Conservation (phyloP, 2,888 invertebrate genomes). For the Oscheius sp. region DNA sequence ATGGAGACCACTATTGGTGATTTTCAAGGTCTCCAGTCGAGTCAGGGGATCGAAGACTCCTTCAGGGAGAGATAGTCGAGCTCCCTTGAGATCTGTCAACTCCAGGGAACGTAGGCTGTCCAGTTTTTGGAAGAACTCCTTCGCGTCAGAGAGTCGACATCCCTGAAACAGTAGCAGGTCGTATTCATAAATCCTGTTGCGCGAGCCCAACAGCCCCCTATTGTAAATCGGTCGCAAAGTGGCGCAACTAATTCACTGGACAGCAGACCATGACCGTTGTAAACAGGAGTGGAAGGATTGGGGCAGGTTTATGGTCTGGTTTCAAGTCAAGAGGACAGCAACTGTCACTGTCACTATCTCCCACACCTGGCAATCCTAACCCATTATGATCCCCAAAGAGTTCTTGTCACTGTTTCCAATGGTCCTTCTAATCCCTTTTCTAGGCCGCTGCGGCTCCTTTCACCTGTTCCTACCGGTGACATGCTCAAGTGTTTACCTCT, state of each 20-base stretch:
- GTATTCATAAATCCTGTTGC: constrained; percentile 12
- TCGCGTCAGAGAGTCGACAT: constrained; percentile 43
- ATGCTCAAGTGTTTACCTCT: too few relatives aligned
- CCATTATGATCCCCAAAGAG: not conserved
- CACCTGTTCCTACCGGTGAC: too few relatives aligned
- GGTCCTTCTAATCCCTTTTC: constrained; percentile 24
- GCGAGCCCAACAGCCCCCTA: constrained; percentile 13
- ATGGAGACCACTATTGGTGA: constrained; percentile 19
- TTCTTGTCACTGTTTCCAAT: constrained; percentile 26
- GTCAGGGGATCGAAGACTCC: constrained; percentile 21
- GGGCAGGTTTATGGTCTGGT: too few relatives aligned
- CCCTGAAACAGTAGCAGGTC: constrained; percentile 42
- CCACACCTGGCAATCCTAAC: constrained; percentile 2
- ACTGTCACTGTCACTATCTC: too few relatives aligned
- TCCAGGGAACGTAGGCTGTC: constrained; percentile 43
- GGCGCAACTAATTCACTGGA: constrained; percentile 30
- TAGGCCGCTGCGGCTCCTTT: constrained; percentile 25
- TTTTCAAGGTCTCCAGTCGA: constrained; percentile 32
- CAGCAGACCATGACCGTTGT: not conserved
- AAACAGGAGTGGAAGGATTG: not conserved
- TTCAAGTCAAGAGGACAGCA: too few relatives aligned
- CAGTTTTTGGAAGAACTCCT: constrained; percentile 45
- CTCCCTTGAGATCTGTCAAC: constrained; percentile 33
- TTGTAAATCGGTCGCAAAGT: constrained; percentile 37
- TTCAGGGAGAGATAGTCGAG: constrained; percentile 18